Conservation (phyloP, 2,888 invertebrate genomes). For the Ametastegia equiseti region DNA sequence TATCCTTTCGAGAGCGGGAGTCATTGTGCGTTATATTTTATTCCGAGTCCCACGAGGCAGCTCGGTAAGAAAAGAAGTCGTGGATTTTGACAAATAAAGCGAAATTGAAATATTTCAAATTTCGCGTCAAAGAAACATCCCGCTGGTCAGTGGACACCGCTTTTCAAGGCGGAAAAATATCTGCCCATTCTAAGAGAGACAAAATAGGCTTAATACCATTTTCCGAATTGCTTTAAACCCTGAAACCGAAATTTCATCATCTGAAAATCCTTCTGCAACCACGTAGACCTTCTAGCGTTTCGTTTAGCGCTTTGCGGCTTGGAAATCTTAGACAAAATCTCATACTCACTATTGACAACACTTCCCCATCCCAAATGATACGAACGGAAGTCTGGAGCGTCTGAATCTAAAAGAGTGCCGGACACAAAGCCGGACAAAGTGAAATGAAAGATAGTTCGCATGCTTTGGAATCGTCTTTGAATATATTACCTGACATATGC, state of each 20-base stretch:
- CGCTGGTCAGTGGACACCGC: conserved; percentile 6
- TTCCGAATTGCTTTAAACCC: not conserved
- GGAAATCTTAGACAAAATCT: not conserved
- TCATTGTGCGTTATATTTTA: conserved; percentile 23
- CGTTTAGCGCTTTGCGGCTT: not conserved
- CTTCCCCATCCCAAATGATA: conserved; percentile 7
- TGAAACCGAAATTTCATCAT: not conserved
- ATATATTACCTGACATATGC: conserved; percentile 46
- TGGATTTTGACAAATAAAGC: conserved; percentile 47
- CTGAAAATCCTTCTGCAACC: not conserved
- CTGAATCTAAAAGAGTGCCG: conserved; percentile 21
- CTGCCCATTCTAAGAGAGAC: not conserved
- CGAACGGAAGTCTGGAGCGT: not conserved
- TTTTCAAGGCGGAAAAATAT: conserved; percentile 32
- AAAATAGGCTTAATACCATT: not conserved
- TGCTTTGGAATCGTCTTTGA: conserved; percentile 68
- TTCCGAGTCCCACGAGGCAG: conserved; percentile 7
- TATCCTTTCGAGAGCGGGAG: not conserved
- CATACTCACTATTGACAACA: conserved; percentile 29
- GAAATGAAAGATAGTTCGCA: conserved; percentile 73
- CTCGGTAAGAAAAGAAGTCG: conserved; percentile 20
- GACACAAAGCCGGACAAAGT: conserved; percentile 64
- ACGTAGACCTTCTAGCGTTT: not conserved
- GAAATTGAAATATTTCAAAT: conserved; percentile 56
- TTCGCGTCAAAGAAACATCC: conserved; percentile 47